Percentiles rank a stretch among this genome's conserved stretches.
Conservation (phyloP, 2,113 vertebrate species). For the Panurus biarmicus region DNA sequence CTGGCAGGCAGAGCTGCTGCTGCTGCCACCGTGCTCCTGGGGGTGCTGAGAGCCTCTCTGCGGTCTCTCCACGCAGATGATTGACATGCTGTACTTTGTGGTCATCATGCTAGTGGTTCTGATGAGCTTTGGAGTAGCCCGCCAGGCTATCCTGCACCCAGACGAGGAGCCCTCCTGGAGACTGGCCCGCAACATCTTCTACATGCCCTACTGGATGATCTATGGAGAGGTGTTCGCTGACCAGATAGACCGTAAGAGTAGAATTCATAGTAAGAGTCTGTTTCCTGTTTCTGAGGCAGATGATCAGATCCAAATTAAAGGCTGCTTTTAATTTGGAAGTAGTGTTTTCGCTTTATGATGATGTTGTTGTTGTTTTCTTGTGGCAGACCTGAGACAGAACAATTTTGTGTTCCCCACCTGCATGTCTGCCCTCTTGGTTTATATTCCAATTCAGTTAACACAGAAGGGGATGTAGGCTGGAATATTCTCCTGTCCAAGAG, state of each 20-base stretch:
- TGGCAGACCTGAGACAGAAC: background rate
- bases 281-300: constrained; percentile 91
- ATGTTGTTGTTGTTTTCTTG: background rate
- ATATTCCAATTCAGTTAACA: background rate
- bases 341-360: background rate
- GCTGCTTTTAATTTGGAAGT: constrained; percentile 53
- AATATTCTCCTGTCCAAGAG: background rate
- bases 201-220: constrained; percentile 99
- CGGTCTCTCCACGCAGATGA: constrained; percentile 79
- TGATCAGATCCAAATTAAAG: constrained; percentile 75
- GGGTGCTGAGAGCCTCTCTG: background rate
- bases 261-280: constrained; percentile 99
- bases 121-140: constrained; percentile 97
- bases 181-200: constrained; percentile 98
- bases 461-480: background rate
- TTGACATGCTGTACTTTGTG: constrained; percentile 99
- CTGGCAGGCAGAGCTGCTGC: background rate
- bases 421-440: background rate
- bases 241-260: constrained; percentile 99
- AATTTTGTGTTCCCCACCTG: background rate
- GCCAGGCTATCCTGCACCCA: constrained; percentile 95
- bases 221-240: constrained; percentile 99
- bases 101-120: constrained; percentile 98
- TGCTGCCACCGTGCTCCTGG: background rate
- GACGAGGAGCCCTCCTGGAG: constrained; percentile 97